A percentile compares a stretch with the other conserved stretches of the same genome.
These are phyloP conservation scores for Eulemur rufifrons DNA, from an alignment of 2,113 vertebrate genomes.

Conservation along the genomic window DNA sequence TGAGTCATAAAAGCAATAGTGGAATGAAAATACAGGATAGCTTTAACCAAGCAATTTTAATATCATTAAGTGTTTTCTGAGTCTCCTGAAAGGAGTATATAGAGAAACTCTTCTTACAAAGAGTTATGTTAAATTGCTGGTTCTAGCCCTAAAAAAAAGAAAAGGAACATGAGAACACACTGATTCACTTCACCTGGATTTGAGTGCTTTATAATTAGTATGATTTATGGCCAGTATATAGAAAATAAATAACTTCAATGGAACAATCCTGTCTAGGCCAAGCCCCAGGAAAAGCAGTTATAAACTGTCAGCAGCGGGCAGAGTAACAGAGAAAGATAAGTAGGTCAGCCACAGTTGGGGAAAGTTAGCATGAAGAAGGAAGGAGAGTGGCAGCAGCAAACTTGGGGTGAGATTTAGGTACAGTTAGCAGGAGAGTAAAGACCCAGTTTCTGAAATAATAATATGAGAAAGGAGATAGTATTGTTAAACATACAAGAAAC, in stretches of 20 bases:
- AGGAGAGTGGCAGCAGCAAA: background rate
- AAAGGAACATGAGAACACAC: background rate
- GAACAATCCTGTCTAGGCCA: background rate
- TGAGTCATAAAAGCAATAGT: background rate
- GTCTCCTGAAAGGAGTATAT: background rate
- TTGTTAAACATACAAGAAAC: background rate
- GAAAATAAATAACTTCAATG: slow-evolving; percentile 12
- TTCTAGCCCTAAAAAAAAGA: background rate
- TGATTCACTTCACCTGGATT: background rate
- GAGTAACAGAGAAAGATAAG: background rate
- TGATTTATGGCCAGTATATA: background rate
- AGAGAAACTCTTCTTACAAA: background rate
- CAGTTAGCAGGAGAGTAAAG: background rate
- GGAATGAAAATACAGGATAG: background rate
- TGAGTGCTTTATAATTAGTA: slow-evolving; percentile 8
- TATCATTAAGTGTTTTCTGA: background rate
- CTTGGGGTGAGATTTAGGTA: background rate
- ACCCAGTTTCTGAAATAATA: background rate
- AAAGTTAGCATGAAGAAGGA: background rate
- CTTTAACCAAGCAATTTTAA: background rate
- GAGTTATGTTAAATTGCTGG: background rate
- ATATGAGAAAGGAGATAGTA: background rate
- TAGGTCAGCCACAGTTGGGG: background rate
- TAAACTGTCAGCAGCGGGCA: background rate
- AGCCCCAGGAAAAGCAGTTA: background rate